phyloP scores from a whole-genome alignment of 1,140 invertebrate genomes.

The Drosophila ercepeae region DNA sequence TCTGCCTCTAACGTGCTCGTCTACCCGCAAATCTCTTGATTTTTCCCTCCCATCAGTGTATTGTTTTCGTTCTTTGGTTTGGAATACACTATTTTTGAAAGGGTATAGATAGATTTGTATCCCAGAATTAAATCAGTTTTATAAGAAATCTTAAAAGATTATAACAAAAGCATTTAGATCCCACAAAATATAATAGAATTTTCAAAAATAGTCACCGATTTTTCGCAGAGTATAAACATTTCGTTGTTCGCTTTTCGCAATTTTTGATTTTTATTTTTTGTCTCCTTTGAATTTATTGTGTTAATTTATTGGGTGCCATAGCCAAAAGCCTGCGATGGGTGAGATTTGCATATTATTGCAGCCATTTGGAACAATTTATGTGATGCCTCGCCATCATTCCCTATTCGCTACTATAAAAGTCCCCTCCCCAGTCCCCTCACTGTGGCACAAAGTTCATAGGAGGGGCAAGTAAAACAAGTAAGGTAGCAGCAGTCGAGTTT shows the following conservation, averaged over 20 bases:
- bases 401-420: background rate
- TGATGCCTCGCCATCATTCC: background rate
- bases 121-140: too few relatives aligned
- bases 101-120: background rate
- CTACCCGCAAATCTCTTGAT: background rate
- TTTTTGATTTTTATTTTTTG: conserved; percentile 25
- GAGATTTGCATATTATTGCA: conserved; percentile 75
- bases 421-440: too few relatives aligned
- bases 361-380: conserved; percentile 56
- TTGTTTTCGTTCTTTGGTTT: conserved; percentile 5
- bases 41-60: background rate
- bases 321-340: conserved; percentile 38
- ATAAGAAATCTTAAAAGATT: too few relatives aligned
- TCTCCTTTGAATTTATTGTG: conserved; percentile 61
- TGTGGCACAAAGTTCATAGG: conserved; percentile 8
- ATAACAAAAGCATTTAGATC: too few relatives aligned
- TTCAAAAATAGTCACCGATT: too few relatives aligned
- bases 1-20: conserved; percentile 7
- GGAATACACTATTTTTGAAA: background rate
- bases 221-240: background rate
- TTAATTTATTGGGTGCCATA: conserved; percentile 68
- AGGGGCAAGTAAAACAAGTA: too few relatives aligned
- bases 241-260: background rate
- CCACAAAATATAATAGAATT: too few relatives aligned
- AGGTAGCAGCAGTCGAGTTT: too few relatives aligned